A percentile compares a stretch with the other conserved stretches of the same genome.
phyloP scores from a whole-genome alignment of 2,113 vertebrate species.

The Psittacus erithacus region DNA sequence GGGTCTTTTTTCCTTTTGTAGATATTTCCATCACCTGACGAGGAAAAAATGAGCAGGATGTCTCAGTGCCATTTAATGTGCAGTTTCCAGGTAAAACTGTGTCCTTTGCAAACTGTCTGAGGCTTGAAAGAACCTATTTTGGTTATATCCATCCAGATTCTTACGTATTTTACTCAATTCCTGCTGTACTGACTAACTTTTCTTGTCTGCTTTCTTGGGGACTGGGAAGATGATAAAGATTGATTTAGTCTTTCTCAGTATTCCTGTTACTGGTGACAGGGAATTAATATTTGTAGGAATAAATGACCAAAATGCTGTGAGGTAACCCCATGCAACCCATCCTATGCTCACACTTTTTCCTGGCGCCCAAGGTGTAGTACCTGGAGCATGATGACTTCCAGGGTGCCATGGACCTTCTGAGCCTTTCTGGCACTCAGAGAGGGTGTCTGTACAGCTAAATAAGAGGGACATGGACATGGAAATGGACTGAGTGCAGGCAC shows the following conservation, averaged over 20 bases:
- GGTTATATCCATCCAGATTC: not conserved
- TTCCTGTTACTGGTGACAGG: not conserved
- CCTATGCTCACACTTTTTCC: not conserved
- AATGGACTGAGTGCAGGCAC: not conserved
- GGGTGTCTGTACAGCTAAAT: not conserved
- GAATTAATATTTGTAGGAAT: not conserved
- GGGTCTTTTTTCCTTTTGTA: not conserved
- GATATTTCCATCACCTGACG: not conserved
- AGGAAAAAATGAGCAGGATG: not conserved
- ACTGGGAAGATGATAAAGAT: not conserved
- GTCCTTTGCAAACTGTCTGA: not conserved
- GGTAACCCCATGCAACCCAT: rapidly evolving
- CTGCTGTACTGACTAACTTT: not conserved
- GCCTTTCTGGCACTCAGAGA: not conserved
- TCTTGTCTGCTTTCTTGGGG: not conserved
- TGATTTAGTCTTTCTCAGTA: not conserved
- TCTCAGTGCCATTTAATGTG: not conserved
- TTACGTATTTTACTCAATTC: not conserved
- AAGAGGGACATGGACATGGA: not conserved
- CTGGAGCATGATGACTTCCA: not conserved
- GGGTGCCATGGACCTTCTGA: not conserved
- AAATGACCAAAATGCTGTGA: not conserved
- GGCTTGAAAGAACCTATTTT: not conserved
- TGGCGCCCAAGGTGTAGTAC: not conserved
- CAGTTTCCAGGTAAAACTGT: not conserved